These are phyloP conservation scores for Onthophagus taurus DNA, from an alignment of 1,140 invertebrate species.

Conservation along the genomic window DNA sequence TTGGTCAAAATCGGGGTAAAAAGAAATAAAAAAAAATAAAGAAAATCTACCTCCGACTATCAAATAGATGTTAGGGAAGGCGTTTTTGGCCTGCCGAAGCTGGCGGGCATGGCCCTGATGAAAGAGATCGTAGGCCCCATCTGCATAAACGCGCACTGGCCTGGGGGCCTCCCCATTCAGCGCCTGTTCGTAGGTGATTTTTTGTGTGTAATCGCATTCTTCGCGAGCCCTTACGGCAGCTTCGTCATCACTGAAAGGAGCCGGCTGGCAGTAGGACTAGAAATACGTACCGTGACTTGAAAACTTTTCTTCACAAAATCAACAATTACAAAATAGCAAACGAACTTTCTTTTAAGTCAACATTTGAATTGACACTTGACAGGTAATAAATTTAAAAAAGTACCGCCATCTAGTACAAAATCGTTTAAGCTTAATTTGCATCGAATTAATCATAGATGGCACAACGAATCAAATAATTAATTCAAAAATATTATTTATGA, in stretches of 20 bases:
- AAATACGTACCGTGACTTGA: slow-evolving; percentile 33
- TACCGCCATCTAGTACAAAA: no score
- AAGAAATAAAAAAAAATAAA: slow-evolving; percentile 1
- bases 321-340: no score
- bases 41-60: slow-evolving; percentile 84
- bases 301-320: background rate
- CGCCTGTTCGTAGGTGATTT: slow-evolving; percentile 79
- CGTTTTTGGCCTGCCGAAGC: slow-evolving; percentile 93
- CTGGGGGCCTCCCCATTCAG: slow-evolving; percentile 64
- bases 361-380: no score
- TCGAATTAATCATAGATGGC: no score
- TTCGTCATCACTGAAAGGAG: slow-evolving; percentile 81
- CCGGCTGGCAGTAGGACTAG: slow-evolving; percentile 68
- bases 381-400: no score
- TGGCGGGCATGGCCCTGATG: slow-evolving; percentile 97
- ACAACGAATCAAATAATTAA: no score
- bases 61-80: slow-evolving; percentile 95
- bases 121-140: slow-evolving; percentile 97
- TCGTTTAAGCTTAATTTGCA: no score
- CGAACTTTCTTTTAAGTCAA: no score
- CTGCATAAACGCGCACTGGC: slow-evolving; percentile 85
- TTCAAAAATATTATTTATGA: no score
- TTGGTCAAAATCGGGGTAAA: no score
- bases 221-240: slow-evolving; percentile 68
- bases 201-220: slow-evolving; percentile 70